A percentile compares a stretch with the other conserved stretches of the same genome.
Evolutionary conservation across 2,113 vertebrate species (phyloP).

Genomic region (Myrmecophaga tridactyla): DNA sequence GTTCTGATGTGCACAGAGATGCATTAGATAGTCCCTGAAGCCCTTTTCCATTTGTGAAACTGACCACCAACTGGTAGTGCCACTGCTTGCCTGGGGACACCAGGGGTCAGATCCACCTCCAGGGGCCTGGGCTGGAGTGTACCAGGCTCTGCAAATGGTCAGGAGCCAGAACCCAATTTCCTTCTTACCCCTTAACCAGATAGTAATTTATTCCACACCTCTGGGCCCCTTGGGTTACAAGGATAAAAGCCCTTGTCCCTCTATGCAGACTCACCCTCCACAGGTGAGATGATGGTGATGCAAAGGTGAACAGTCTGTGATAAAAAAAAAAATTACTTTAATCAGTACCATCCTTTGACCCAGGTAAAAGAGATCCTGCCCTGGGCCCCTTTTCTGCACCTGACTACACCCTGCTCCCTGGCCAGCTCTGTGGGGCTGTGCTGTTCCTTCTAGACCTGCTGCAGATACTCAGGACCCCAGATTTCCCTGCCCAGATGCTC

Average conservation of each 20-base stretch:
- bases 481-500: too few relatives aligned
- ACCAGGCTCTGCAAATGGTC: neutral
- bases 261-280: rapidly evolving
- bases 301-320: too few relatives aligned
- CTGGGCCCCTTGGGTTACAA: neutral
- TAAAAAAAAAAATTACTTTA: neutral
- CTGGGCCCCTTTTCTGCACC: neutral
- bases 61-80: neutral
- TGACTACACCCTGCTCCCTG: neutral
- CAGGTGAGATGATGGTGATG: neutral
- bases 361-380: neutral
- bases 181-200: neutral
- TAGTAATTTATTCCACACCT: neutral
- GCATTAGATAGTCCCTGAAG: neutral
- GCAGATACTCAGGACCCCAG: neutral
- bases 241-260: neutral
- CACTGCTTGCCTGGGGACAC: too few relatives aligned
- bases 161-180: neutral
- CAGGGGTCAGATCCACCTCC: neutral
- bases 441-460: neutral
- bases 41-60: neutral
- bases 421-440: neutral
- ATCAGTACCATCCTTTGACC: neutral
- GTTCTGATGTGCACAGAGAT: neutral
- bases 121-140: too few relatives aligned